Evolutionary conservation across 2,888 invertebrate genomes (phyloP).

Genomic region (Deroplatys truncata): DNA sequence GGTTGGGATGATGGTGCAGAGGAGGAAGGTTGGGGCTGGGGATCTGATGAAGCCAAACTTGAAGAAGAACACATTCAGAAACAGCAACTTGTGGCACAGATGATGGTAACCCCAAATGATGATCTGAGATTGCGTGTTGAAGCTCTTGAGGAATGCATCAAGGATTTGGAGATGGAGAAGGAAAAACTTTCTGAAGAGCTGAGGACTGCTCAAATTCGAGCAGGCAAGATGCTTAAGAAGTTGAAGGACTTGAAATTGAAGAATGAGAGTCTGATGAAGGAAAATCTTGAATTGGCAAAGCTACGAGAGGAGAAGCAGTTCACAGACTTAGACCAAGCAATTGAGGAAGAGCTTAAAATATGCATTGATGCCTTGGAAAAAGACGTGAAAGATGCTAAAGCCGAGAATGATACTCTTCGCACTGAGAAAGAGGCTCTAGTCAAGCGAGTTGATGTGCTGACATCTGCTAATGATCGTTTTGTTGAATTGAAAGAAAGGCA

Average conservation of each 20-base stretch:
- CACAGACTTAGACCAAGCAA: slow-evolving; percentile 68
- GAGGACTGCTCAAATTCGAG: slow-evolving; percentile 62
- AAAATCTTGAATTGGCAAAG: slow-evolving; percentile 49
- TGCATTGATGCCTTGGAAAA: slow-evolving; percentile 65
- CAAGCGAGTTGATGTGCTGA: slow-evolving; percentile 70
- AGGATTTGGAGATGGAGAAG: slow-evolving; percentile 55
- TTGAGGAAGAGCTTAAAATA: slow-evolving; percentile 73
- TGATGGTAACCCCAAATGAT: slow-evolving; percentile 28
- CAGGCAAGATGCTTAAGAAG: slow-evolving; percentile 75
- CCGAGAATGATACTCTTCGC: slow-evolving; percentile 57
- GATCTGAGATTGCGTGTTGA: slow-evolving; percentile 47
- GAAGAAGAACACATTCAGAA: slow-evolving; percentile 47
- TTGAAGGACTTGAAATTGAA: slow-evolving; percentile 75
- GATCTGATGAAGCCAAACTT: slow-evolving; percentile 50
- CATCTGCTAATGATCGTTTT: slow-evolving; percentile 70
- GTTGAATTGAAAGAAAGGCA: slow-evolving; percentile 77
- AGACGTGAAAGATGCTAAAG: slow-evolving; percentile 55
- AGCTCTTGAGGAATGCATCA: slow-evolving; percentile 56
- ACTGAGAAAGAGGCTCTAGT: slow-evolving; percentile 63
- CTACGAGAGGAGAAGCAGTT: slow-evolving; percentile 52
- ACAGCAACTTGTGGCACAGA: slow-evolving; percentile 28
- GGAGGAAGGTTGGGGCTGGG: slow-evolving; percentile 61
- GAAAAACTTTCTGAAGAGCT: slow-evolving; percentile 58
- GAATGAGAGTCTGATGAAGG: slow-evolving; percentile 53
- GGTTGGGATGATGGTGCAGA: not conserved